Conservation (phyloP, 1,140 invertebrate genomes). For the Piezodorus guildinii region DNA sequence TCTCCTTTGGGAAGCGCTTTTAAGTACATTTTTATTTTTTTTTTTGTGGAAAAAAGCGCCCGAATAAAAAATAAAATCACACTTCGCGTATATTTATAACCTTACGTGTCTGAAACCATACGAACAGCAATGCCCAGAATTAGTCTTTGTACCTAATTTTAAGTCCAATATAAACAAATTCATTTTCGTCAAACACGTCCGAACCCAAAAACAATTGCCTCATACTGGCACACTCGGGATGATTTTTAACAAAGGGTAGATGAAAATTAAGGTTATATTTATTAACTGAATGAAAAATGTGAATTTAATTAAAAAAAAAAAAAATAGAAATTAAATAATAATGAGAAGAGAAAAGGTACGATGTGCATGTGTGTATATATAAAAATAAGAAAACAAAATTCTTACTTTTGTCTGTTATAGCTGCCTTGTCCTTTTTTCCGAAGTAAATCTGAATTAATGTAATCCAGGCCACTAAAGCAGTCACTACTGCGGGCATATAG, state of each 20-base stretch:
- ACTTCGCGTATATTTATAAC: conserved; percentile 5
- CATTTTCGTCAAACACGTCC: background rate
- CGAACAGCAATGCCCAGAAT: background rate
- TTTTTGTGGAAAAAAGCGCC: no score
- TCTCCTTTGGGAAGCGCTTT: background rate
- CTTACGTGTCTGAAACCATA: conserved; percentile 4
- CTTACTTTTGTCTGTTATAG: conserved; percentile 6
- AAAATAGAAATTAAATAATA: no score
- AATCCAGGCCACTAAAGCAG: conserved; percentile 12
- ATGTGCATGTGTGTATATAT: no score
- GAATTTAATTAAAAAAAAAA: background rate
- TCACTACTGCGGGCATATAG: conserved; percentile 14
- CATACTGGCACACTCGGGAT: background rate
- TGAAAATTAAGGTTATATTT: no score
- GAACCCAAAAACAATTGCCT: background rate
- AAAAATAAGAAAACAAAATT: no score
- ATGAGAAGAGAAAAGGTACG: no score
- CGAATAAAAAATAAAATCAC: background rate
- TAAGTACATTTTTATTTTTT: conserved; percentile 7
- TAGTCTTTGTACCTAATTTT: conserved; percentile 6
- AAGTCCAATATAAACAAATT: background rate
- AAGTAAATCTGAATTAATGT: conserved; percentile 9
- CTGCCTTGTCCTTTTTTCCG: conserved; percentile 5
- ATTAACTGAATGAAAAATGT: no score
- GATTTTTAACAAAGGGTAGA: no score